Base-by-base conservation (phyloP, 2,797 vertebrate species). In the Anguilla pacifica region DNA sequence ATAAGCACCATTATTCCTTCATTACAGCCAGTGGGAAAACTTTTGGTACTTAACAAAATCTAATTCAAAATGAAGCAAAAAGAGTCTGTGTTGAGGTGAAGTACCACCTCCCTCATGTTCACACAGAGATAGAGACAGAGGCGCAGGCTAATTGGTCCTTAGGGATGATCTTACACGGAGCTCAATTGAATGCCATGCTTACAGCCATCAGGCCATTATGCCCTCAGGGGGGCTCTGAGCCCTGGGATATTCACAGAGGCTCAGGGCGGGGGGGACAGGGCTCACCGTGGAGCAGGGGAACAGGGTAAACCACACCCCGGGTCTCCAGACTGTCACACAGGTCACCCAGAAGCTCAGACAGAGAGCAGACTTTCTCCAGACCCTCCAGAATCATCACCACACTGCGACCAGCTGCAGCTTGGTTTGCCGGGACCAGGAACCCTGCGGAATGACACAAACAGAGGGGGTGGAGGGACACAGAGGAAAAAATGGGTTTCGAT, bases 321-420 rank as follows among this genome's bases (percentile, higher is more conserved):
- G 96, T 97, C 95, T 99, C 98, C 93, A 99, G 95, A 79, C 97
- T 95, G 91, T 96, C 96, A 92, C 98, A 96, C 89, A 99, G 96
- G 91, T 98, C 97, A 83, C 97, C 97, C 22, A 99, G 91, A 89
- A 99, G 95, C 88, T 97, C 97, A 0, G 94, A 97, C 31, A 98
- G 95, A 0, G 97, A 97, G 0, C 92, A 83, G 17, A 96, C 94
- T 93, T 95, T 98, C 93, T 98, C 97, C 94, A 99, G 93, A 51
- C 98, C 97, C 92, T 98, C 96, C 93, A 98, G 93, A 90, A 98
- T 94, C 83, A 97, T 92, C 79, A 99, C 96, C 91, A 96, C 96
- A 94, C 96, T 96, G 93, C 95, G 95, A 74, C 91, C 93, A 74
- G 92, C 89, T 82, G 94, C 90, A 86, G 91, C 91, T 13, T 95